Base-by-base conservation (phyloP, 2,797 vertebrate species). In the Alectoris magna region DNA sequence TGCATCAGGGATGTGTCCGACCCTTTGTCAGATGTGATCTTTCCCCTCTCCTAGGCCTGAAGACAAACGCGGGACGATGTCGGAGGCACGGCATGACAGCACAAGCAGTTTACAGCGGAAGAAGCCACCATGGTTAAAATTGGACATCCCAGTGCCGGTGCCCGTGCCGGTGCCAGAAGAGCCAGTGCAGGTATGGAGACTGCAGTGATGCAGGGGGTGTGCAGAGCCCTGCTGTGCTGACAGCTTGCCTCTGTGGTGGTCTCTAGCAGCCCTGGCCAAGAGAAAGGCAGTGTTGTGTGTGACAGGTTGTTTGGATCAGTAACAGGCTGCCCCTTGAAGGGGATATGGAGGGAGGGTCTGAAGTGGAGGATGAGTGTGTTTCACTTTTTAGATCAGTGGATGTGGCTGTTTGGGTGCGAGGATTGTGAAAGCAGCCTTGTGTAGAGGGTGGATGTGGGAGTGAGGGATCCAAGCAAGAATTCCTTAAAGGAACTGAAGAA, bases 21-120 rank as follows among this genome's bases (percentile, higher is more conserved):
- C 44, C 23, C 36, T 22, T 46, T 82, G 43, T 91, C 80, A 67
- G 79, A 62, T 49, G 3, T 22, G 41, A 15, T 74, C 71, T 95
- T 22, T 94, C 17, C 10, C 22, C 58, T 94, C 49, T 95, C 96
- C 96, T 96, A 98, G 98, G 98, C 97, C 97, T 97, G 97, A 95
- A 96, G 96, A 93, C 95, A 86, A 94, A 93, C 92, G 95, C 72
- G 94, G 96, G 97, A 98, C 95, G 76, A 99, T 99, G 99, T 98
- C 98, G 83, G 99, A 99, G 97, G 97, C 68, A 22, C 97, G 98
- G 72, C 97, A 98, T 34, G 99, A 99, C 96, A 99, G 99, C 98
- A 98, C 98, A 3, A 99, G 99, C 98, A 99, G 99, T 96, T 98
- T 99, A 92, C 99, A 99, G 97, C 98, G 98, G 96, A 99, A 99